These are phyloP conservation scores for Sebastes aleutianus DNA, from an alignment of 2,797 vertebrate genomes.

Conservation along the genomic window DNA sequence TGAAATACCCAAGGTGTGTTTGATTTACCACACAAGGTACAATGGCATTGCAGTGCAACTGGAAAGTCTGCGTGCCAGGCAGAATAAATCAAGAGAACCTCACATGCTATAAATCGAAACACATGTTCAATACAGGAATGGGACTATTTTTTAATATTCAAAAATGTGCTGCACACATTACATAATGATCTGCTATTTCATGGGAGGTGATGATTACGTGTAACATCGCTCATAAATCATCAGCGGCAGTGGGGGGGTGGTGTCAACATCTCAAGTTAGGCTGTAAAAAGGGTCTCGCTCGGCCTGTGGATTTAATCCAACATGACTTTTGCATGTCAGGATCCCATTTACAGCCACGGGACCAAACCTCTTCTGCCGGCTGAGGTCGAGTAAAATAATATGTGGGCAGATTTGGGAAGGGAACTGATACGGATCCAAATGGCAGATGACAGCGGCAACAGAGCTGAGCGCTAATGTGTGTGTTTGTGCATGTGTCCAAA, in stretches of 20 bases:
- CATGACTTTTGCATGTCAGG: constrained; percentile 68
- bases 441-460: constrained; percentile 64
- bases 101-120: constrained; percentile 25
- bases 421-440: constrained; percentile 67
- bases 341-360: constrained; percentile 58
- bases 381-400: constrained; percentile 78
- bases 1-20: constrained; percentile 68
- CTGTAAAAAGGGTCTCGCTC: constrained; percentile 25
- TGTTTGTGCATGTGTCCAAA: constrained; percentile 23
- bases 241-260: constrained; percentile 32
- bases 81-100: constrained; percentile 32
- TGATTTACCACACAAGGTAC: constrained; percentile 51
- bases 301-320: constrained; percentile 53
- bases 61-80: constrained; percentile 16
- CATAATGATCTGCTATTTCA: constrained; percentile 41
- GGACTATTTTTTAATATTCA: constrained; percentile 28
- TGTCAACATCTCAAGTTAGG: constrained; percentile 41
- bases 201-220: constrained; percentile 51
- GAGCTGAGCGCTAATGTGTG: constrained; percentile 23
- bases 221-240: constrained; percentile 60
- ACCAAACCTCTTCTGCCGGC: constrained; percentile 38
- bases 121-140: constrained; percentile 23
- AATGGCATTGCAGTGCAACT: constrained; percentile 32
- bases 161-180: constrained; percentile 40
- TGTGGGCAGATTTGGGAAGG: constrained; percentile 64